Conservation (phyloP, 2,797 vertebrate species). For the Hybognathus amarus region DNA sequence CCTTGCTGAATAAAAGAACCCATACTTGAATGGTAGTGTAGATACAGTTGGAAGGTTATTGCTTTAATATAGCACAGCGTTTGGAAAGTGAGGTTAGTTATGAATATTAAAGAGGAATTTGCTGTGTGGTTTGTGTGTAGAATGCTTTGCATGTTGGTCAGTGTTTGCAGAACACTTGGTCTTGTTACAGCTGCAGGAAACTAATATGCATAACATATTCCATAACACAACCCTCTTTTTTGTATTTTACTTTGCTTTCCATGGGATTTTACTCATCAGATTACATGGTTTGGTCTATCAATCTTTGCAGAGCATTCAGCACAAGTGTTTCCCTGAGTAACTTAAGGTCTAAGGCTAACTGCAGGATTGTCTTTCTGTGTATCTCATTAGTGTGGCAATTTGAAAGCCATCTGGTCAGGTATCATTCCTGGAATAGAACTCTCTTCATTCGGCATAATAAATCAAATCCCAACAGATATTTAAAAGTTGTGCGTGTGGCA, state of each 20-base stretch:
- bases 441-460: not conserved
- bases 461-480: constrained; percentile 25
- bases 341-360: constrained; percentile 16
- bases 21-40: constrained; percentile 14
- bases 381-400: constrained; percentile 40
- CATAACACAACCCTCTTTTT: not conserved
- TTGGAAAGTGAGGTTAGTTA: constrained; percentile 41
- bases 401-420: constrained; percentile 38
- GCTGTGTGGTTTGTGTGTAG: constrained; percentile 30
- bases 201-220: not conserved
- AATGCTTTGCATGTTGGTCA: constrained; percentile 41
- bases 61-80: constrained; percentile 26
- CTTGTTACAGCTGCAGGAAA: constrained; percentile 41
- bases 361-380: constrained; percentile 30
- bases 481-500: not conserved
- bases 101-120: constrained; percentile 44
- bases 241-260: constrained; percentile 7
- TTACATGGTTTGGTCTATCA: not conserved
- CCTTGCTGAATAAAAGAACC: not conserved
- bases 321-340: constrained; percentile 1
- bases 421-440: constrained; percentile 21
- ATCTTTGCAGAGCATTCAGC: not conserved
- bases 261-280: constrained; percentile 11
- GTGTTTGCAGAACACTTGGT: constrained; percentile 27
- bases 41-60: constrained; percentile 4